phyloP scores from a whole-genome alignment of 2,113 vertebrate species.

The Penelope pileata region DNA sequence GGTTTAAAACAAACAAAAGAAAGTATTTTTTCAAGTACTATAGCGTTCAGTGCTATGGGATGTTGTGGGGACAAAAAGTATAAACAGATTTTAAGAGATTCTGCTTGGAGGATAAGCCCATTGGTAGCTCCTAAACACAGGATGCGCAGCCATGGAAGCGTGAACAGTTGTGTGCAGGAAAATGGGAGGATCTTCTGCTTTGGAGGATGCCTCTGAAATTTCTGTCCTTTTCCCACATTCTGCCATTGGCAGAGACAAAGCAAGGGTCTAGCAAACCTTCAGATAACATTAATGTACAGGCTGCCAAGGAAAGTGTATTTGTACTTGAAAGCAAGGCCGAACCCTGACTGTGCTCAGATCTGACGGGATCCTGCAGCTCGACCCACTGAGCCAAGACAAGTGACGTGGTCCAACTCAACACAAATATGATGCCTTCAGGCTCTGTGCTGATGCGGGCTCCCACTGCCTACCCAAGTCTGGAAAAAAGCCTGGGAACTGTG shows the following conservation, averaged over 20 bases:
- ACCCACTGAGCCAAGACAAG: background rate
- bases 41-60: background rate
- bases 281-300: accelerated
- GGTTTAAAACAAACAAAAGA: background rate
- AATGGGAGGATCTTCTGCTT: background rate
- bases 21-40: background rate
- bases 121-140: background rate
- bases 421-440: background rate
- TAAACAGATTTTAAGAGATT: background rate
- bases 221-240: background rate
- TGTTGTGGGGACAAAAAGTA: background rate
- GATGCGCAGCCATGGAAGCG: background rate
- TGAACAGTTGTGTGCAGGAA: background rate
- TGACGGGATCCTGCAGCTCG: background rate
- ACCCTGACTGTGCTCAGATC: background rate
- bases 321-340: background rate
- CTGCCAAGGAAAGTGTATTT: background rate
- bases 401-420: background rate
- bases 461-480: background rate
- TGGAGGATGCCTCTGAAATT: accelerated
- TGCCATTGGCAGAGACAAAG: background rate
- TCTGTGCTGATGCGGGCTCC: background rate
- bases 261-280: background rate
- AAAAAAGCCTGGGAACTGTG: background rate
- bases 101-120: background rate